Percentiles rank a stretch among this genome's conserved stretches.
Evolutionary conservation across 2,113 vertebrate species (phyloP).

Genomic region (Lontra canadensis): DNA sequence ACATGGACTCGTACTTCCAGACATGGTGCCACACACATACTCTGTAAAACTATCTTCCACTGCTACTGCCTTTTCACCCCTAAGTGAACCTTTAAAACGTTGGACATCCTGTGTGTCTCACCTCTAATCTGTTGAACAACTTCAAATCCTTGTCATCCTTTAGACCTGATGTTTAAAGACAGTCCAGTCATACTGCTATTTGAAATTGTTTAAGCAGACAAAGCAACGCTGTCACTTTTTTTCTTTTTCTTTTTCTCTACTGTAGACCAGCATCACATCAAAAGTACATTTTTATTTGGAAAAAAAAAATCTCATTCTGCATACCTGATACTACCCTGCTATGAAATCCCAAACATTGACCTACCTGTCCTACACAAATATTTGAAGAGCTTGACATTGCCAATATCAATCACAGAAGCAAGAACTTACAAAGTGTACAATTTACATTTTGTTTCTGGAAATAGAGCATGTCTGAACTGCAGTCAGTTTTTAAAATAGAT

Average conservation of each 20-base stretch:
- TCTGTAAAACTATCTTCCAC: rapidly evolving
- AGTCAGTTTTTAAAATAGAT: neutral
- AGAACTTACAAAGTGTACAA: neutral
- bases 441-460: neutral
- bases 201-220: neutral
- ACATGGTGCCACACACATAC: rapidly evolving
- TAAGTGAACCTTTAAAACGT: neutral
- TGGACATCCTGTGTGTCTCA: neutral
- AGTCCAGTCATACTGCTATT: too few relatives aligned
- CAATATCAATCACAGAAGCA: neutral
- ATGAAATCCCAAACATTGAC: neutral
- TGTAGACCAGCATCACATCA: neutral
- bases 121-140: too few relatives aligned
- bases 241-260: neutral
- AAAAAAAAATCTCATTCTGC: neutral
- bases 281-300: neutral
- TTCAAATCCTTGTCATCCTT: neutral
- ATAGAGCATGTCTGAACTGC: neutral
- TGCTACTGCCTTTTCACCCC: neutral
- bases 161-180: neutral
- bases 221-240: neutral
- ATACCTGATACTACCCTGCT: neutral
- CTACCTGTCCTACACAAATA: neutral
- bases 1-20: neutral
- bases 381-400: neutral